Evolutionary conservation across 2,113 vertebrate genomes (phyloP).

Genomic region (Cisticola juncidis): DNA sequence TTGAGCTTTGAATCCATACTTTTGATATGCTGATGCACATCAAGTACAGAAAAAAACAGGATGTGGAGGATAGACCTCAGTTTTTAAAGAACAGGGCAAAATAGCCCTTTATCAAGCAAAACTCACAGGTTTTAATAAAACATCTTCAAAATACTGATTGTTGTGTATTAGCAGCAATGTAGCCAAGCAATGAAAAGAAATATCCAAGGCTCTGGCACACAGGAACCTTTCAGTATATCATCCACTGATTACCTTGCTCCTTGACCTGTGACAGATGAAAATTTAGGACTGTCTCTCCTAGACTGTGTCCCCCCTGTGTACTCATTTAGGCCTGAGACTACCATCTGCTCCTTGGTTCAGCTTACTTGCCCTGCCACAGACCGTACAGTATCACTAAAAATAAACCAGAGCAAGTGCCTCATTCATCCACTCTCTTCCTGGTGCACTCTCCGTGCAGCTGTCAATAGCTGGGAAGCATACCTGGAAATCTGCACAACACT

Average conservation of each 20-base stretch:
- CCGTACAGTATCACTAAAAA: constrained; percentile 51
- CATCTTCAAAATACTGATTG: not conserved
- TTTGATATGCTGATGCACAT: not conserved
- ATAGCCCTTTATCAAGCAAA: not conserved
- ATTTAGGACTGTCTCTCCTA: not conserved
- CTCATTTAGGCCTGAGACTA: not conserved
- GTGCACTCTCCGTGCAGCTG: not conserved
- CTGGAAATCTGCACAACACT: not conserved
- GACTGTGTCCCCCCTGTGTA: not conserved
- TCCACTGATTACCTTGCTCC: not conserved
- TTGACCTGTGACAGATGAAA: not conserved
- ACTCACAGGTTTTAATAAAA: not conserved
- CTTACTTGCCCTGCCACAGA: not conserved
- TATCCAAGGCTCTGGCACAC: not conserved
- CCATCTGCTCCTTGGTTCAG: constrained; percentile 11
- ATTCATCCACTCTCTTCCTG: not conserved
- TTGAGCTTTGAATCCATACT: not conserved
- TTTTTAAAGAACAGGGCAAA: not conserved
- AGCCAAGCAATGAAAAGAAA: not conserved
- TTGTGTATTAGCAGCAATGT: not conserved
- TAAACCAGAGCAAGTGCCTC: constrained; percentile 16
- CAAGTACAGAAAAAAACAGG: accelerated
- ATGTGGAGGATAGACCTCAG: not conserved
- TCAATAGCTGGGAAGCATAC: not conserved
- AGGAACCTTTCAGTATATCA: not conserved